A percentile compares a stretch with the other conserved stretches of the same genome.
Conservation (phyloP, 2,797 vertebrate species). For the Allenopithecus nigroviridis region DNA sequence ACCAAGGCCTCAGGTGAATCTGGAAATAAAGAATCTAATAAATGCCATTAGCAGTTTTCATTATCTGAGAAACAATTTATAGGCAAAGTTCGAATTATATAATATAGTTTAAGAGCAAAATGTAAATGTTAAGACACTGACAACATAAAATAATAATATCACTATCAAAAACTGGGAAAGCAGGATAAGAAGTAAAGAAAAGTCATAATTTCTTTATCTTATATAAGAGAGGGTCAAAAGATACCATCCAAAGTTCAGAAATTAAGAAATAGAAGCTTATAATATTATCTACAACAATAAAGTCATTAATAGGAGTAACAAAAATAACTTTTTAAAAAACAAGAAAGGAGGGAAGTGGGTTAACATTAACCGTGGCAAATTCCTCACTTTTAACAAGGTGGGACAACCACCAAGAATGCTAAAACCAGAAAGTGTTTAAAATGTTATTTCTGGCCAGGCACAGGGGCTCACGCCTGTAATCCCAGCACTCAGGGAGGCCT, state of each 20-base stretch:
- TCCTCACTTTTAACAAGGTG: background rate
- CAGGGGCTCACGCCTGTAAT: too few species aligned
- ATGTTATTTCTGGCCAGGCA: background rate
- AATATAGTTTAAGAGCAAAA: constrained; percentile 4
- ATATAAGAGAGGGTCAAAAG: background rate
- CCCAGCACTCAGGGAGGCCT: too few species aligned
- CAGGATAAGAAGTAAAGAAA: background rate
- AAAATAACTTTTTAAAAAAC: background rate
- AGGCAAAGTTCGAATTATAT: background rate
- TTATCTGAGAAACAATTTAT: background rate
- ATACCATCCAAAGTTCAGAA: background rate
- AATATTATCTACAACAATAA: constrained; percentile 20
- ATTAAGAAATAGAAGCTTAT: background rate
- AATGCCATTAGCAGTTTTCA: background rate
- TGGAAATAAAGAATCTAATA: background rate
- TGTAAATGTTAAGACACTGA: background rate
- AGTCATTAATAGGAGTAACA: background rate
- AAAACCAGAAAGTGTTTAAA: background rate
- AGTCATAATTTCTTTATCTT: background rate
- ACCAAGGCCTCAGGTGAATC: background rate
- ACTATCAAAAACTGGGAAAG: background rate
- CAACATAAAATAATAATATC: background rate
- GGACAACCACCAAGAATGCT: background rate
- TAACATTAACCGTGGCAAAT: background rate
- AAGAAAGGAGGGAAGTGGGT: background rate